These are phyloP conservation scores for Harmothoe impar DNA, from an alignment of 2,888 invertebrate genomes.

Conservation along the genomic window DNA sequence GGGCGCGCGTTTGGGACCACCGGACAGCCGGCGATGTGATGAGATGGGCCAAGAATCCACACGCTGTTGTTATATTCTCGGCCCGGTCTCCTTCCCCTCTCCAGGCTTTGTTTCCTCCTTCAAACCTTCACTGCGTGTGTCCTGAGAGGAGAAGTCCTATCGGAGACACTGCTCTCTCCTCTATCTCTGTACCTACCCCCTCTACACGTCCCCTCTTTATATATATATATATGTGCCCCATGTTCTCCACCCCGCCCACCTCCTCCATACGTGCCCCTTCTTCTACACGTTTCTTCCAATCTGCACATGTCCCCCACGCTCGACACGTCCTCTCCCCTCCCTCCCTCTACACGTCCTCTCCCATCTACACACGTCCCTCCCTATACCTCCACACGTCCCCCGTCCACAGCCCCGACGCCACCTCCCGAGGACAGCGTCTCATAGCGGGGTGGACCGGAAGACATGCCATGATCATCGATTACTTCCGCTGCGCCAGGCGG, in stretches of 20 bases:
- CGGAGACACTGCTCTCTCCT: no score
- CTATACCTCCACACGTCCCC: not conserved
- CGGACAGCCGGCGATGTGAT: not conserved
- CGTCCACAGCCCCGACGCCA: not conserved
- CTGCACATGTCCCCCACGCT: not conserved
- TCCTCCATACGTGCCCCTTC: not conserved
- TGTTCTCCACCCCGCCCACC: not conserved
- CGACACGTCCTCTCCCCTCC: not conserved
- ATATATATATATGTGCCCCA: not conserved
- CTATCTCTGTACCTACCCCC: not conserved
- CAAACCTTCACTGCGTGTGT: no score
- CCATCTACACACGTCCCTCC: not conserved
- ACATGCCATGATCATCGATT: constrained; percentile 62
- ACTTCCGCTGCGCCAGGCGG: constrained; percentile 27
- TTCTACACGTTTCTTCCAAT: not conserved
- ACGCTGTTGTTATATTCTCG: not conserved
- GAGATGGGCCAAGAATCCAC: not conserved
- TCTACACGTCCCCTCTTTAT: not conserved
- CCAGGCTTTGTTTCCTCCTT: not conserved
- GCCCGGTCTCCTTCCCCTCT: not conserved
- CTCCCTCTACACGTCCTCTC: not conserved
- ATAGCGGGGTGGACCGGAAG: constrained; percentile 37
- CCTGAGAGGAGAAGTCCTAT: no score
- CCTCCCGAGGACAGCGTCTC: constrained; percentile 46
- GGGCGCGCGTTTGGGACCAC: not conserved